Base-by-base conservation (phyloP, 1,140 invertebrate genomes). In the Drepana arcuata region DNA sequence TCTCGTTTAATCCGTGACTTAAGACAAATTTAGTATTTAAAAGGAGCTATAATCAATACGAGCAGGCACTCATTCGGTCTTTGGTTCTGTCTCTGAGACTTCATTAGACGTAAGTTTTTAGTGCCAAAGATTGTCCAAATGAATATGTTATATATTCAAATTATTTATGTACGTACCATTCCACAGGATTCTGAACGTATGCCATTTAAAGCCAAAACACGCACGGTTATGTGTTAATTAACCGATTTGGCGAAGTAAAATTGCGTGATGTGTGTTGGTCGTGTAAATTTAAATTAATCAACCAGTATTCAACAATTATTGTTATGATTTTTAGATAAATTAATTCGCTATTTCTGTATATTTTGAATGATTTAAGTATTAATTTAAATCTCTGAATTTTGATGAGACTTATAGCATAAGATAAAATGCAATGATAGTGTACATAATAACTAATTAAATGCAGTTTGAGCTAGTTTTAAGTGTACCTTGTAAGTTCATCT, bases 71-170 rank as follows among this genome's bases (percentile, higher is more conserved):
- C 12, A 34, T 41, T 41, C 48, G 52, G 41, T 68, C 68, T 78
- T 73, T 77, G 72, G 72, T 74, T 46, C 53, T 53, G 46, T 43
- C 42, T 41, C 27, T 33, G 55, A 72, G 67, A 62, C 66, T 67
- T 61, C 32, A 35, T 54, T 73, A 80, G 69, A 55, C 45, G 37
- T 75, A 80, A 75, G 64, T 50, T 69, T 67, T 67, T 72, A 62
- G 75, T 80, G 75, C 75, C 75, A 80, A 80, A 80, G 75, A 78
- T 67, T 67, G 56, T 80, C 69, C 75, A 80, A 80, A 80, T 74
- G 59, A 67, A 54, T 54, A 56, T 49, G 48, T 56, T 41, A 44
- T 52, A 60, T 51, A 56, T 60, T 61, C 55, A 58, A 45, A 54
- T n/a, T n/a, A n/a, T n/a, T n/a, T n/a, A 51, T 66, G 63, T 40